phyloP scores from a whole-genome alignment of 1,140 invertebrate species.

The Ips nitidus region DNA sequence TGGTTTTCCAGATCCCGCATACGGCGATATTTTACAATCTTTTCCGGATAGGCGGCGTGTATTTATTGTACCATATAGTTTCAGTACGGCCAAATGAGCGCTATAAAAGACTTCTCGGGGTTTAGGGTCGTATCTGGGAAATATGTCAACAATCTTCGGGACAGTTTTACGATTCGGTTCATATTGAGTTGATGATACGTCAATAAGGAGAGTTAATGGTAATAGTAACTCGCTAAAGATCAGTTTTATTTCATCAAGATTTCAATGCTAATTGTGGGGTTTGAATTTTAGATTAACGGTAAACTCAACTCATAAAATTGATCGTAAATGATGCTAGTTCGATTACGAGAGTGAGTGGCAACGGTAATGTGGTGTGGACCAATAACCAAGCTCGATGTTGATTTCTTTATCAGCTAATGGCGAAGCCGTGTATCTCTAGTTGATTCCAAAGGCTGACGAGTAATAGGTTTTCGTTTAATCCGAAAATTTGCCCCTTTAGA shows the following conservation, averaged over 20 bases:
- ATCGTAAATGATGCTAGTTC: not conserved
- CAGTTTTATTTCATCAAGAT: not conserved
- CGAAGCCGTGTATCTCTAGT: conserved; percentile 6
- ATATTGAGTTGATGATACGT: not conserved
- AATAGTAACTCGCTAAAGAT: not conserved
- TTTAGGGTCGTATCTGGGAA: not conserved
- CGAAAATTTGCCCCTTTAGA: not conserved
- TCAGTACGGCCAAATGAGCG: not conserved
- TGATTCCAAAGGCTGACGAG: conserved; percentile 1
- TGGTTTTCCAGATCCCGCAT: not conserved
- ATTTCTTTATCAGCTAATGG: conserved; percentile 10
- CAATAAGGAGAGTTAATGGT: not conserved
- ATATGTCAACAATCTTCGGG: not conserved
- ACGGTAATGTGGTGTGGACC: not conserved
- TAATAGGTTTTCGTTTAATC: conserved; percentile 1
- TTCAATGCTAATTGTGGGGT: no score
- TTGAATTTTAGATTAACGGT: no score
- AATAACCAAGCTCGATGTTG: conserved; percentile 2
- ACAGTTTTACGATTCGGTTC: not conserved
- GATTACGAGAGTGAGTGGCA: not conserved
- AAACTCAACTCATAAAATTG: not conserved
- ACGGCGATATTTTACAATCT: not conserved
- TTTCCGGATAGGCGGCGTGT: conserved; percentile 1
- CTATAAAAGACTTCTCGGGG: not conserved
- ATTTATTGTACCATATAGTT: conserved; percentile 11